Base-by-base conservation (phyloP, 2,797 vertebrate genomes). In the Arnoldichthys spilopterus region DNA sequence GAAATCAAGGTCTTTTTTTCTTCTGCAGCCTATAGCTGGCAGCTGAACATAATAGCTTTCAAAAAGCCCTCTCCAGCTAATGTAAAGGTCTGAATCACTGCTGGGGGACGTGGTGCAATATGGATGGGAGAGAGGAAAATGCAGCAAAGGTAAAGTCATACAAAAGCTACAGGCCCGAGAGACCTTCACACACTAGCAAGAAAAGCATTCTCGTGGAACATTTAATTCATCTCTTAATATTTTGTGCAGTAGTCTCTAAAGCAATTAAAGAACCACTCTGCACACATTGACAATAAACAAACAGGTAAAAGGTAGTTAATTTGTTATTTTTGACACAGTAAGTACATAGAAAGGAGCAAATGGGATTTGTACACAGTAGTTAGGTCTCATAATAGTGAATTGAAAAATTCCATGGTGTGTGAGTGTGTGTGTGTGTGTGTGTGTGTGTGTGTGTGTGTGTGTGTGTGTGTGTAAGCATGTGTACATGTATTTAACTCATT, bases 1-100 rank as follows among this genome's bases (percentile, higher is more conserved):
- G 79, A 85, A 87, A 82, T 85, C 56, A 77, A 82, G 72, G 56
- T 32, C 71, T 24, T 15, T 59, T 79, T 78, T 72, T 71, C 75
- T 56, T 79, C 71, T 62, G 69, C 53, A 26, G 68, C 63, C 74
- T 79, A 68, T 77, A 79, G 76, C 77, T 49, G 78, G 76, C 72
- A 63, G 73, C 74, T 62, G 54, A 75, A 59, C 70, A 77, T 64
- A 70, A 79, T 54, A 40, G 51, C 43, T 81, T 74, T 81, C 43
- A 66, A 66, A 69, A 49, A 85, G 83, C 80, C 70, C 80, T 84
- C 37, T 63, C 45, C 37, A 49, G 45, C 74, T 78, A 76, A 83
- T 66, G 72, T 45, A 74, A 66, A 58, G 18, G 61, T 53, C 72
- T 79, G 71, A 77, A 49, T 54, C 67, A 74, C 64, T 22, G 51